Evolutionary conservation across 2,797 vertebrate species (phyloP).

Genomic region (Fratercula arctica): DNA sequence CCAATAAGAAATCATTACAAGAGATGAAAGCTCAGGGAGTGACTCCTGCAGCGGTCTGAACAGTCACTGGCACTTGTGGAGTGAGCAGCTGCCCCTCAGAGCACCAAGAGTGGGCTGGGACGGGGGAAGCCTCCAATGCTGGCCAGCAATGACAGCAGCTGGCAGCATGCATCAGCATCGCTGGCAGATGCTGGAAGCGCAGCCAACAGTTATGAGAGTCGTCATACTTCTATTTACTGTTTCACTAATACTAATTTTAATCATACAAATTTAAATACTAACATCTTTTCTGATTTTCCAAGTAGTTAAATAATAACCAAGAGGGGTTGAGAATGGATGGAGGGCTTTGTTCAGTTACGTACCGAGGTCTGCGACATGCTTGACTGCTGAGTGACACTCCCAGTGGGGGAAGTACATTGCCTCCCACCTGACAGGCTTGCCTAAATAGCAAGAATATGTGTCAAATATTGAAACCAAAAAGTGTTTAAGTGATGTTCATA

Average conservation of each 20-base stretch:
- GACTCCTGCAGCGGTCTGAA: not conserved
- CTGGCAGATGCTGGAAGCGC: not conserved
- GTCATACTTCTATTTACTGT: not conserved
- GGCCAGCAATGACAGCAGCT: not conserved
- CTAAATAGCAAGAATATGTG: constrained; percentile 76
- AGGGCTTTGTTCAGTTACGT: constrained; percentile 69
- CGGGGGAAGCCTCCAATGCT: not conserved
- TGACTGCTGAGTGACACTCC: constrained; percentile 84
- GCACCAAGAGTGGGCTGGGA: not conserved
- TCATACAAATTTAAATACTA: not conserved
- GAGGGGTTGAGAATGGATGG: constrained; percentile 29
- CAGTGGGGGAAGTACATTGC: constrained; percentile 83
- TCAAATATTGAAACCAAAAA: constrained; percentile 59
- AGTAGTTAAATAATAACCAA: not conserved
- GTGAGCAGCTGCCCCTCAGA: not conserved
- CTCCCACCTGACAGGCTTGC: constrained; percentile 87
- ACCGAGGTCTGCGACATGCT: constrained; percentile 89
- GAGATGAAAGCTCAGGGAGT: not conserved
- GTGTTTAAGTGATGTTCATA: constrained; percentile 56
- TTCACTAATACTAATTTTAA: not conserved
- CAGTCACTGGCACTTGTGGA: not conserved
- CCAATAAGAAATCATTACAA: not conserved
- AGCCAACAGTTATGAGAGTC: not conserved
- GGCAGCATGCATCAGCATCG: not conserved
- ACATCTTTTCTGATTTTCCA: not conserved